Evolutionary conservation across 2,888 invertebrate genomes (phyloP).

Genomic region (Mythimna vitellina): DNA sequence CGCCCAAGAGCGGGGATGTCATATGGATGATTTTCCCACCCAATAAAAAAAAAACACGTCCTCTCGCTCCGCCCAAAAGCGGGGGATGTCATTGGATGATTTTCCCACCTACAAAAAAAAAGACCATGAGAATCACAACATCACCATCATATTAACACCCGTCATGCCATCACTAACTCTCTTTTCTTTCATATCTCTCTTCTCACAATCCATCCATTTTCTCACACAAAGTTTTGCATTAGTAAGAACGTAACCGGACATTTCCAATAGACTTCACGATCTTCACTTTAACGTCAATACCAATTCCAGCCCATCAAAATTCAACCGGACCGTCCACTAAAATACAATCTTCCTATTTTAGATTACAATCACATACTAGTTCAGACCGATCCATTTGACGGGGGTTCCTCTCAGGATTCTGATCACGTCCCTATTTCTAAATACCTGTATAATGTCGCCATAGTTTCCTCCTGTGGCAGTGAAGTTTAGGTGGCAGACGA

Average conservation of each 20-base stretch:
- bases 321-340: slow-evolving; percentile 46
- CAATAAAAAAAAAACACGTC: no score
- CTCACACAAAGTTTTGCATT: background rate
- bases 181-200: no score
- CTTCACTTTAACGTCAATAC: slow-evolving; percentile 31
- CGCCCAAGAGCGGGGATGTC: no score
- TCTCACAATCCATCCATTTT: background rate
- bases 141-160: no score
- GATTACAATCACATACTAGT: slow-evolving; percentile 65
- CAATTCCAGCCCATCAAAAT: slow-evolving; percentile 47
- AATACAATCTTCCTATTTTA: slow-evolving; percentile 61
- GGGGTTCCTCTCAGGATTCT: slow-evolving; percentile 49
- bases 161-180: no score
- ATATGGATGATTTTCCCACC: no score
- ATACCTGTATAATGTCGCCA: slow-evolving; percentile 78
- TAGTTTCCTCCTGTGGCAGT: slow-evolving; percentile 94
- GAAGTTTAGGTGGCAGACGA: slow-evolving; percentile 95
- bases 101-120: no score
- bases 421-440: slow-evolving; percentile 63
- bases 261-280: background rate
- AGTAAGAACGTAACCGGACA: background rate
- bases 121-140: background rate
- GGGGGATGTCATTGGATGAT: no score
- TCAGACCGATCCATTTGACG: slow-evolving; percentile 59
- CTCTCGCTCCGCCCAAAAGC: no score